Base-by-base conservation (phyloP, 64 coral and sea anemone genomes). In the Pachyseris speciosa region DNA sequence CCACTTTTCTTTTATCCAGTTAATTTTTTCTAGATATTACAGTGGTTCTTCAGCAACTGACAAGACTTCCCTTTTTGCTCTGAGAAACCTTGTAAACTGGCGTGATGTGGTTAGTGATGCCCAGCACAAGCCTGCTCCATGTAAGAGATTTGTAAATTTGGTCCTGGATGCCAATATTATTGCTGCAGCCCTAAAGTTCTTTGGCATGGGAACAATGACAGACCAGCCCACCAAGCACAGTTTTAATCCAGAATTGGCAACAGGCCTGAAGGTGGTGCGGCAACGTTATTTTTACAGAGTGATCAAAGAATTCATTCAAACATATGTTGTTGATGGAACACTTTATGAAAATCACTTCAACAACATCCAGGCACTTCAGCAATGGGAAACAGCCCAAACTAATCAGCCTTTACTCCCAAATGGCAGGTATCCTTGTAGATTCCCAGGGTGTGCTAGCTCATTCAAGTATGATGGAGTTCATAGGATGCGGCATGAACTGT, bases 401-500 rank as follows among this genome's bases (percentile, higher is more conserved):
- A 57, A 67, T 3, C 90, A 92, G 67, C 79, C 52, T 22, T 52
- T 84, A 42, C 24, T 75, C 12, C 20, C 36, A 26, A 29, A 87
- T 93, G 91, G 91, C 1, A 84, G 83, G 29, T 87, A 87, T 34
- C 83, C 71, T 2, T 87, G 83, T 12, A 67, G 91, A 66, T 78
- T 68, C 36, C 69, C 52, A 41, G 81, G 90, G 27, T 92, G 90
- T 34, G 53, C 15, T 1, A 86, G 70, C 9, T 92, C 80, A 33
- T 92, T 92, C 34, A 84, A 47, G 28, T 27, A 75, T 69, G 72
- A 92, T 86, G 72, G 83, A 5, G 81, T 75, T 9, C 68, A 64
- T 24, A 72, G 83, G 6, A 76, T 64, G 43, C 4, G 43, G 43
- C 43, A 45, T 45, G 43, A 45, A 45, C 43, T 45, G 43, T 6